Base-by-base conservation (phyloP, 2,797 vertebrate species). In the Coluber constrictor region DNA sequence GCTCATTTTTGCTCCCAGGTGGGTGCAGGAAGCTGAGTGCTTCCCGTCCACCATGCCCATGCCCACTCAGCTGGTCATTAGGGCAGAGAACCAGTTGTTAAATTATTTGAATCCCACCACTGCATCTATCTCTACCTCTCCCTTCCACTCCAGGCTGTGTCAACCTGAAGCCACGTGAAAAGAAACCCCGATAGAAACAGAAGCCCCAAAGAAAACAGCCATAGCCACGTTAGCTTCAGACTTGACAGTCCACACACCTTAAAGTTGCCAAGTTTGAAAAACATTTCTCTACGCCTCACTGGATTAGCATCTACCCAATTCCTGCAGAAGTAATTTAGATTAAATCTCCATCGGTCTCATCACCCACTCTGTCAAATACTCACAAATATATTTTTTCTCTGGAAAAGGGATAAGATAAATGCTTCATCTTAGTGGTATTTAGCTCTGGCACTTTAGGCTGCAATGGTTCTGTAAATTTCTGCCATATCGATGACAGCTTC, bases 331-430 rank as follows among this genome's bases (percentile, higher is more conserved):
- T 47, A 2, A 47, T 47, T 74, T 70, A 51, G 13, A 47, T 74
- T 15, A 54, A 32, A 60, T 79, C 61, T 15, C 13, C 32, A n/a
- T 2, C 5, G 23, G 59, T 59, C n/a, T 20, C 10, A 20, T 43
- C 27, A 27, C 23, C 11, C 27, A 63, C 4, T 70, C 54, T 91
- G 60, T 89, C 23, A 86, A 93, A 1, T 95, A 98, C 99, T 99
- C 97, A 99, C 99, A 99, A 97, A 95, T 99, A 98, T 93, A 99
- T 98, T 95, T 99, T 99, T 95, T 99, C 99, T 97, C 99, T 98
- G 97, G 98, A 99, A 95, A 99, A 99, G 0, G 98, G 98, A 23
- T 99, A 98, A 90, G 98, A 99, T 56, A 99, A 98, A 88, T 96
- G 98, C 96, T 99, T 99, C 97, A 98, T 98, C 89, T 95, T 97